Evolutionary conservation across 2,797 vertebrate genomes (phyloP).

Genomic region (Pelochelys cantorii): DNA sequence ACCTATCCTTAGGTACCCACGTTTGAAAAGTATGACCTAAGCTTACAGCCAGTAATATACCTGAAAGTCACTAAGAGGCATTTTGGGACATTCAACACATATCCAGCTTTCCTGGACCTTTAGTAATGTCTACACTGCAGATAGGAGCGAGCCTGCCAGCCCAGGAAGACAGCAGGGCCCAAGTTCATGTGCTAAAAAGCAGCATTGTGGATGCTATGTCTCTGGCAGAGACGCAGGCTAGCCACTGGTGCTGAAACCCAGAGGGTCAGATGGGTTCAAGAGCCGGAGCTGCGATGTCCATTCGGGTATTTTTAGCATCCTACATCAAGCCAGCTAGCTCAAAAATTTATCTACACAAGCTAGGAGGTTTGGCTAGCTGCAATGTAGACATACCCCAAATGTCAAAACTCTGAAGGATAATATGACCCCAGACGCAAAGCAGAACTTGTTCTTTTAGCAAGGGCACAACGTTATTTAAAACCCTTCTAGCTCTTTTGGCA

Average conservation of each 20-base stretch:
- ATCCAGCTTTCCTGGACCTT: neutral
- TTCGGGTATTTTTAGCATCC: neutral
- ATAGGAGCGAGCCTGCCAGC: neutral
- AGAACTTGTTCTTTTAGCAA: accelerated
- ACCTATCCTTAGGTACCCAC: accelerated
- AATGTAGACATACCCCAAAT: neutral
- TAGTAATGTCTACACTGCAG: neutral
- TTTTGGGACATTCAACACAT: accelerated
- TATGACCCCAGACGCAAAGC: accelerated
- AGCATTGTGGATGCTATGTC: neutral
- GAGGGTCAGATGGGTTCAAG: neutral
- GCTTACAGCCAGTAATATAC: neutral
- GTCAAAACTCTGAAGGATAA: neutral
- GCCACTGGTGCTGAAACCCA: neutral
- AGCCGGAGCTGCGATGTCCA: neutral
- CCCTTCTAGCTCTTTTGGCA: neutral
- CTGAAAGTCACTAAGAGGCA: neutral
- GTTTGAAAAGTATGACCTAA: neutral
- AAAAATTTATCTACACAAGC: neutral
- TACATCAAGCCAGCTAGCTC: neutral
- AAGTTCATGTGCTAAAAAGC: neutral
- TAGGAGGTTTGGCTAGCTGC: neutral
- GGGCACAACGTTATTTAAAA: neutral
- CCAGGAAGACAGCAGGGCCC: neutral
- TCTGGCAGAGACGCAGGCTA: neutral